A percentile compares a stretch with the other conserved stretches of the same genome.
Conservation (phyloP, 2,888 invertebrate genomes). For the Zele albiditarsus region DNA sequence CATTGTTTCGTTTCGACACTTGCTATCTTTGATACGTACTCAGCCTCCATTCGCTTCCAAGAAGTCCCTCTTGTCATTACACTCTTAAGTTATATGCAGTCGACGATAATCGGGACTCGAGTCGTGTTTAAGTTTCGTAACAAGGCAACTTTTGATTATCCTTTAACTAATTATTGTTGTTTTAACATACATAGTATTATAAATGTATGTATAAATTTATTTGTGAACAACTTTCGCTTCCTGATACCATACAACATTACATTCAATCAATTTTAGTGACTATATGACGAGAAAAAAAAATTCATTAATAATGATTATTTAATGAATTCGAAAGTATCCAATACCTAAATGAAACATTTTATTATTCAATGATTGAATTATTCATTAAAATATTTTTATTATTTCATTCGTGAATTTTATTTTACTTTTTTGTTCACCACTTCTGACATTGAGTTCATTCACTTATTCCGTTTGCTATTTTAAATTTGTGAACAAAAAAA, state of each 20-base stretch:
- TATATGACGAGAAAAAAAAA: too few species aligned
- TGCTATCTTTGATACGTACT: constrained; percentile 22
- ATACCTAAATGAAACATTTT: too few species aligned
- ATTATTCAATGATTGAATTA: too few species aligned
- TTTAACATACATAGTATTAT: not conserved
- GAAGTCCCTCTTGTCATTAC: not conserved
- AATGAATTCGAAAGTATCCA: too few species aligned
- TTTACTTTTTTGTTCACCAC: too few species aligned
- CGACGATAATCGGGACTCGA: constrained; percentile 28
- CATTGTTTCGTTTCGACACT: not conserved
- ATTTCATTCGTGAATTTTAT: too few species aligned
- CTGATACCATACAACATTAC: not conserved
- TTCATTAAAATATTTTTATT: too few species aligned
- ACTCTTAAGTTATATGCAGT: constrained; percentile 25
- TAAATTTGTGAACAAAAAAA: not conserved
- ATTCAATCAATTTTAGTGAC: not conserved
- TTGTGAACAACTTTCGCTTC: constrained; percentile 3
- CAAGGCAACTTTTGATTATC: not conserved
- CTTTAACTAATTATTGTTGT: not conserved
- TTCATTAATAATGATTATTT: too few species aligned
- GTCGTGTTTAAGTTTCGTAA: constrained; percentile 27
- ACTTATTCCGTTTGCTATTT: too few species aligned
- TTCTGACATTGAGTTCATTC: too few species aligned
- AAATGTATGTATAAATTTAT: not conserved
- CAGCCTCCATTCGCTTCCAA: constrained; percentile 22